These are phyloP conservation scores for Cenopis cana DNA, from an alignment of 2,888 invertebrate genomes.

Conservation along the genomic window DNA sequence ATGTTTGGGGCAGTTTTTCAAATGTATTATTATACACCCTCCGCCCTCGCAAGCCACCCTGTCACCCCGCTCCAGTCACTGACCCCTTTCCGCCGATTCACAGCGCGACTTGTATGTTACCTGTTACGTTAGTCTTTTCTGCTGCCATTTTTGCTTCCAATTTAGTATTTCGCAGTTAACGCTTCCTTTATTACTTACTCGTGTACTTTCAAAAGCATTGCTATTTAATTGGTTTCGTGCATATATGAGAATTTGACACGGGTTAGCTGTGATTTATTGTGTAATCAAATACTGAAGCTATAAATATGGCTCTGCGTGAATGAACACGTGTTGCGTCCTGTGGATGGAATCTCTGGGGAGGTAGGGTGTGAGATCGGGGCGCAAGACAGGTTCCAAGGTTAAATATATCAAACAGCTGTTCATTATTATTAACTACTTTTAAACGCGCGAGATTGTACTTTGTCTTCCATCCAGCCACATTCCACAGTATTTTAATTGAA, in stretches of 20 bases:
- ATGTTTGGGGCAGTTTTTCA: constrained; percentile 81
- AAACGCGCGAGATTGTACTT: constrained; percentile 3
- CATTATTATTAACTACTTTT: constrained; percentile 46
- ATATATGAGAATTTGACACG: constrained; percentile 16
- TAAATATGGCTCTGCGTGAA: constrained; percentile 71
- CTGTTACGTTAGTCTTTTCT: constrained; percentile 61
- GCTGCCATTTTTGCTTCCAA: constrained; percentile 34
- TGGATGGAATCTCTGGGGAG: constrained; percentile 55
- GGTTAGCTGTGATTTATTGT: constrained; percentile 48
- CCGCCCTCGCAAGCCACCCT: constrained; percentile 57
- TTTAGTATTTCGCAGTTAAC: constrained; percentile 10
- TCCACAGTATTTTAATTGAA: constrained; percentile 27
- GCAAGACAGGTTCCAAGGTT: constrained; percentile 70
- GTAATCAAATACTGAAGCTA: constrained; percentile 52
- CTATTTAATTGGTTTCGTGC: constrained; percentile 19
- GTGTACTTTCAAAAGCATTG: constrained; percentile 19
- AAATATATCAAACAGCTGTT: constrained; percentile 60
- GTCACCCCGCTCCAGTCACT: constrained; percentile 73
- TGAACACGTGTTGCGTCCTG: constrained; percentile 70
- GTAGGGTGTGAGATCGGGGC: constrained; percentile 60
- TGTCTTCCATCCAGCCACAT: too few relatives aligned
- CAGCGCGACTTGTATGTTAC: constrained; percentile 70
- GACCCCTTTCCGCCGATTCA: constrained; percentile 75
- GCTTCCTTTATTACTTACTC: neutral
- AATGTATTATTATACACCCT: constrained; percentile 75